Conservation (phyloP, 2,113 vertebrate species). For the Platysteira castanea region DNA sequence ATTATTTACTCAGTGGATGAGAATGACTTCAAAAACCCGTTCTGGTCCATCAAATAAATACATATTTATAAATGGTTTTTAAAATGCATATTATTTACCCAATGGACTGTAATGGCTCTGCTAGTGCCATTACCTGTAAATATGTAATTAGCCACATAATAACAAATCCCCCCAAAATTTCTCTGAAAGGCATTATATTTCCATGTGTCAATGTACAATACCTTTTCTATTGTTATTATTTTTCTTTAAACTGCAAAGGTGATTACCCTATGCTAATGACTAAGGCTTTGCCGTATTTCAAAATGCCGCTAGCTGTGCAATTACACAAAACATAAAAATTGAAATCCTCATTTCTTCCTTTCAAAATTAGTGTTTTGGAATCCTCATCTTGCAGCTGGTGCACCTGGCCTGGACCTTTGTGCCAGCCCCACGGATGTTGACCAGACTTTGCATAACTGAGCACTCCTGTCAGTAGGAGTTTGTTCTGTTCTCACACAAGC, state of each 20-base stretch:
- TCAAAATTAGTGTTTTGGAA: not conserved
- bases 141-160: conserved; percentile 62
- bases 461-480: not conserved
- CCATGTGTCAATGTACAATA: not conserved
- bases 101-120: conserved; percentile 36
- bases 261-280: conserved; percentile 25
- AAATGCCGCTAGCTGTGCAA: not conserved
- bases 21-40: conserved; percentile 54
- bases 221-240: conserved; percentile 34
- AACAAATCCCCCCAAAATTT: conserved; percentile 56
- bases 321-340: not conserved
- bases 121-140: conserved; percentile 49
- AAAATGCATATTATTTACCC: conserved; percentile 63
- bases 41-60: conserved; percentile 69
- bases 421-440: not conserved
- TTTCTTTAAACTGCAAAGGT: conserved; percentile 23
- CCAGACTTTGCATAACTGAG: not conserved
- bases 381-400: not conserved
- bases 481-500: not conserved
- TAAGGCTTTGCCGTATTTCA: not conserved
- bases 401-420: not conserved
- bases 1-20: conserved; percentile 66
- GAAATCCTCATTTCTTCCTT: not conserved
- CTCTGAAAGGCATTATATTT: conserved; percentile 35
- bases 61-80: conserved; percentile 68